phyloP scores from a whole-genome alignment of 35 echinoderm and acorn worm genomes.

The Lytechinus pictus region DNA sequence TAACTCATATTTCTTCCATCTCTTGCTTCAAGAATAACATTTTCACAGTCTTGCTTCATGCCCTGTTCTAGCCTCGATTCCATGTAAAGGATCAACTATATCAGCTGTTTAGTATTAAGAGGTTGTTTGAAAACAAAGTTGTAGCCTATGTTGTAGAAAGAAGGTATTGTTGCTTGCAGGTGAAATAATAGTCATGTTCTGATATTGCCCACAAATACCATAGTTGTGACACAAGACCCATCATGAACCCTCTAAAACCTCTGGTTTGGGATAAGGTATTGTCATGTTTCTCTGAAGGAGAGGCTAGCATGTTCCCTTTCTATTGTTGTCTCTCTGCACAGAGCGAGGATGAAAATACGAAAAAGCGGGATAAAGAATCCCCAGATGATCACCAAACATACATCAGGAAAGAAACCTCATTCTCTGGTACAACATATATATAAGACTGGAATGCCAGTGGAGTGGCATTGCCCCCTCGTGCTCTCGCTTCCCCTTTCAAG shows the following conservation, averaged over 20 bases:
- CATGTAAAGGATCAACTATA: background rate
- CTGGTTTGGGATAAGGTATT: background rate
- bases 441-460: slow-evolving; percentile 5
- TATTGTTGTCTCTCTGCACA: background rate
- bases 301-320: background rate
- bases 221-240: background rate
- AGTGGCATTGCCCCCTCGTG: background rate
- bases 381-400: background rate
- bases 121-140: background rate
- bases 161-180: background rate
- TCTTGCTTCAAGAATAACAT: slow-evolving; percentile 49
- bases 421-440: background rate
- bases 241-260: background rate
- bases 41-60: background rate
- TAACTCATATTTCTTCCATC: slow-evolving; percentile 53
- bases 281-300: background rate
- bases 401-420: slow-evolving; percentile 1
- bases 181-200: background rate
- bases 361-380: background rate
- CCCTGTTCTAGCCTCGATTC: background rate
- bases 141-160: background rate
- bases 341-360: background rate
- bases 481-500: background rate
- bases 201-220: background rate
- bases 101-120: background rate